Evolutionary conservation across 2,888 invertebrate species (phyloP).

Genomic region (Sarcophaga subvicina): DNA sequence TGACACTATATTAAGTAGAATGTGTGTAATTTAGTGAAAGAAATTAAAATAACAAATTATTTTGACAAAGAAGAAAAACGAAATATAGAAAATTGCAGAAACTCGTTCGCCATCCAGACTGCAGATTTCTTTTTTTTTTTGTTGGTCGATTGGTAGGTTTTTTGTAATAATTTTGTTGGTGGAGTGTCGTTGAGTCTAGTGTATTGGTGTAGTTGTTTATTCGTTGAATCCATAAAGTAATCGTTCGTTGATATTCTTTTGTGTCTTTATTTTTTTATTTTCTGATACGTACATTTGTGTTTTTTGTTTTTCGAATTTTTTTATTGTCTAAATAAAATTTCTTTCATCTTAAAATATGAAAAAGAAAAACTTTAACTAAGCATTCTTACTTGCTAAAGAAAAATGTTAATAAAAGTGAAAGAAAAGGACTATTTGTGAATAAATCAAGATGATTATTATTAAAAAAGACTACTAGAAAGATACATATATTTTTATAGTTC

Average conservation of each 20-base stretch:
- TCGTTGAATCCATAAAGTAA: constrained; percentile 57
- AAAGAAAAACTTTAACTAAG: too few species aligned
- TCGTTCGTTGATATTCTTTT: constrained; percentile 50
- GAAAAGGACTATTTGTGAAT: neutral
- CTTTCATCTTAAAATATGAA: too few species aligned
- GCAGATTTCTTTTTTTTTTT: constrained; percentile 60
- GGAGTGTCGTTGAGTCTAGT: constrained; percentile 47
- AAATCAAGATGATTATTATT: neutral
- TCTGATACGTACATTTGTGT: constrained; percentile 22
- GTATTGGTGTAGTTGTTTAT: constrained; percentile 53
- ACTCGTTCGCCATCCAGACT: constrained; percentile 65
- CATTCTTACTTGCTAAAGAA: too few species aligned
- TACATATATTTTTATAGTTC: constrained; percentile 33
- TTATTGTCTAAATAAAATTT: constrained; percentile 21
- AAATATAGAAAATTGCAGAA: constrained; percentile 47
- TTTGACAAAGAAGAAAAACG: neutral
- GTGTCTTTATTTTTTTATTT: constrained; percentile 19
- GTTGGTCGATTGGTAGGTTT: constrained; percentile 51
- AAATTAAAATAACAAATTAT: neutral
- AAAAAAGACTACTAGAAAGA: constrained; percentile 15
- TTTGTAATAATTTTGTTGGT: constrained; percentile 37
- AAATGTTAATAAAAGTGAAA: neutral
- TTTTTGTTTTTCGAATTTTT: constrained; percentile 13
- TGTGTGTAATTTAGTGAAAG: neutral
- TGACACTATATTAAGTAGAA: neutral